Percentiles rank a stretch among this genome's conserved stretches.
Evolutionary conservation across 2,113 vertebrate genomes (phyloP).

Genomic region (Caranx melampygus): DNA sequence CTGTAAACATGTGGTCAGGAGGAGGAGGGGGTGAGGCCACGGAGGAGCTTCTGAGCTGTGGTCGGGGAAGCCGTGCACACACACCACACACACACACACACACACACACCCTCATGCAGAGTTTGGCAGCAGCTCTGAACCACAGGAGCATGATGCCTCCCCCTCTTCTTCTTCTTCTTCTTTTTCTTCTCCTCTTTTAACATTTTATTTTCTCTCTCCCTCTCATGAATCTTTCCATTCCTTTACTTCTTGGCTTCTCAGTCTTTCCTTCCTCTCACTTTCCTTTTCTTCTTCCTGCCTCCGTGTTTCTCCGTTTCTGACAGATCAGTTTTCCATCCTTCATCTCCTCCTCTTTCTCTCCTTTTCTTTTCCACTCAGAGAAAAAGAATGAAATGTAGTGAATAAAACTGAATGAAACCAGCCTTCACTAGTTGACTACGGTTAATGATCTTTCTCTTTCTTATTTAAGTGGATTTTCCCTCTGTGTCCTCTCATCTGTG

Average conservation of each 20-base stretch:
- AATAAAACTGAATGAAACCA: constrained; percentile 39
- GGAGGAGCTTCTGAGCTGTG: constrained; percentile 35
- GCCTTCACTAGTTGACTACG: constrained; percentile 15
- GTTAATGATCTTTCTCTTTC: constrained; percentile 57
- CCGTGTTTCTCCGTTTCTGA: constrained; percentile 15
- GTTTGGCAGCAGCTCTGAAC: constrained; percentile 38
- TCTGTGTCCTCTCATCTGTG: constrained; percentile 55
- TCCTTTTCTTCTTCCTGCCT: neutral
- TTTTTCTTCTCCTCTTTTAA: neutral
- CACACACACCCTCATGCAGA: neutral
- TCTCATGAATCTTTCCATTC: neutral
- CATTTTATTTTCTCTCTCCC: neutral
- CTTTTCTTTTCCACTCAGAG: constrained; percentile 35
- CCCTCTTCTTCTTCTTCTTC: neutral
- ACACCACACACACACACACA: constrained; percentile 5
- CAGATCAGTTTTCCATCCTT: constrained; percentile 36
- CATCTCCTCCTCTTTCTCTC: constrained; percentile 7
- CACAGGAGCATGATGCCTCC: constrained; percentile 38
- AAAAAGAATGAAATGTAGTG: constrained; percentile 32
- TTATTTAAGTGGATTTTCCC: constrained; percentile 37
- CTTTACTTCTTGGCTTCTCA: neutral
- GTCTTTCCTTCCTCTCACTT: constrained; percentile 28
- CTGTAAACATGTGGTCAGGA: constrained; percentile 61
- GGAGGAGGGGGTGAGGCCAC: constrained; percentile 56
- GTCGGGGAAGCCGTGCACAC: constrained; percentile 34